Conservation (phyloP, 2,888 invertebrate species). For the Ephialtes manifestator region DNA sequence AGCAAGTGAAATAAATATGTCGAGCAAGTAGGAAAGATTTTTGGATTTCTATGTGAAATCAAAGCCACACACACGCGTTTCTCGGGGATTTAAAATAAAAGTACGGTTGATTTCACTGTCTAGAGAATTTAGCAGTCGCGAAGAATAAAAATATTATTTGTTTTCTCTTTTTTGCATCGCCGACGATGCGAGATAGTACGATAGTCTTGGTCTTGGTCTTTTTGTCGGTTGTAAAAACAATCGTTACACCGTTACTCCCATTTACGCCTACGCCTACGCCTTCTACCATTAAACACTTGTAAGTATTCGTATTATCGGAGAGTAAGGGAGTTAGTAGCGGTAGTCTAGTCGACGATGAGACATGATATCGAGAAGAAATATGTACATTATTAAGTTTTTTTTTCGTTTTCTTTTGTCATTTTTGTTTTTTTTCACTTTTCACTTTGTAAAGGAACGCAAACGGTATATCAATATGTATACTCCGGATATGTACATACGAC, state of each 20-base stretch:
- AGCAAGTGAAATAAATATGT: conserved; percentile 9
- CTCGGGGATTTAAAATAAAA: not conserved
- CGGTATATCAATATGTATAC: conserved; percentile 63
- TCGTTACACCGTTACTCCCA: conserved; percentile 45
- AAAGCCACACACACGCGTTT: conserved; percentile 28
- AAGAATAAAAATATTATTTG: conserved; percentile 26
- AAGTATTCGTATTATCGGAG: conserved; percentile 39
- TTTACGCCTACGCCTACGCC: conserved; percentile 27
- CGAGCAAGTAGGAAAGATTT: conserved; percentile 20
- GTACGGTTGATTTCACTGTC: conserved; percentile 3
- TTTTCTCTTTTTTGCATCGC: conserved; percentile 26
- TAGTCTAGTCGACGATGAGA: conserved; percentile 54
- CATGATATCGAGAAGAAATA: conserved; percentile 46
- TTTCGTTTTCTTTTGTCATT: conserved; percentile 5
- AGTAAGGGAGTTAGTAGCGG: conserved; percentile 40
- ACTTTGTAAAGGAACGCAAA: conserved; percentile 59
- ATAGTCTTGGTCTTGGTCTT: conserved; percentile 62
- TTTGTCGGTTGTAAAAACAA: conserved; percentile 42
- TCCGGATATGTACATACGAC: conserved; percentile 71
- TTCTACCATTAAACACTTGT: conserved; percentile 41
- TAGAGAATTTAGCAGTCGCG: conserved; percentile 2
- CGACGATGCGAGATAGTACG: conserved; percentile 33
- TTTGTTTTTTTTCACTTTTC: conserved; percentile 11
- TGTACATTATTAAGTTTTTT: conserved; percentile 33
- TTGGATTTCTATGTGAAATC: conserved; percentile 22